These are phyloP conservation scores for Anoplophora glabripennis DNA, from an alignment of 1,140 invertebrate genomes.

Conservation along the genomic window DNA sequence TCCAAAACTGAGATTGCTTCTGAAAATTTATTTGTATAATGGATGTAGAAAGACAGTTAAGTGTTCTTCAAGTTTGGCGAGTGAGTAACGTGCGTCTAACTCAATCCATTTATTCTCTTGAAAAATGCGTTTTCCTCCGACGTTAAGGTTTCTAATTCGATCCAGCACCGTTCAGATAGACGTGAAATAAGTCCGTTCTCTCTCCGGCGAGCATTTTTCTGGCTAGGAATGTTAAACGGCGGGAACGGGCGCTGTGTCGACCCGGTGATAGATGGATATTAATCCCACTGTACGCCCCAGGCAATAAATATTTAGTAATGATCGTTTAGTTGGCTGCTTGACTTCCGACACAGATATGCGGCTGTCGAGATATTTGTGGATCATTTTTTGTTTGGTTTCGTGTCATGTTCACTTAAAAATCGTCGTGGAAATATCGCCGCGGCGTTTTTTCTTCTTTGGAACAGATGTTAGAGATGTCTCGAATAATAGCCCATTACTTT, in stretches of 20 bases:
- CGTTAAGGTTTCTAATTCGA: too few species aligned
- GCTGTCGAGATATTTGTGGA: conserved; percentile 42
- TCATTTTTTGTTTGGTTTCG: conserved; percentile 33
- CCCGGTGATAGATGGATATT: conserved; percentile 46
- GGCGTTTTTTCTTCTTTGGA: conserved; percentile 10
- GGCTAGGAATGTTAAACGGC: conserved; percentile 30
- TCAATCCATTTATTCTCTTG: too few species aligned
- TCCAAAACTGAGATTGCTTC: too few species aligned
- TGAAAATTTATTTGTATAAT: too few species aligned
- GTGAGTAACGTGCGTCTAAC: too few species aligned
- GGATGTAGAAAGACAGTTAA: too few species aligned
- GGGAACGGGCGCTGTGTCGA: conserved; percentile 22
- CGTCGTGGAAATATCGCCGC: conserved; percentile 28
- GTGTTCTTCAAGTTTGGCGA: too few species aligned
- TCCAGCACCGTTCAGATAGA: too few species aligned
- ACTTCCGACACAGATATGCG: conserved; percentile 44
- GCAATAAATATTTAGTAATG: conserved; percentile 48
- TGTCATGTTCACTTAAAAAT: conserved; percentile 33
- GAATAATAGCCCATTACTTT: conserved; percentile 35
- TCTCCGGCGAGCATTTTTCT: conserved; percentile 15
- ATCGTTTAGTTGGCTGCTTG: conserved; percentile 47
- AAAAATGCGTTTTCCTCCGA: too few species aligned
- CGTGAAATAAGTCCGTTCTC: too few species aligned
- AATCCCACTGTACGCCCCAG: conserved; percentile 40
- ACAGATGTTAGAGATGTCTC: conserved; percentile 35